Conservation (phyloP, 2,797 vertebrate species). For the Siniperca obscura region DNA sequence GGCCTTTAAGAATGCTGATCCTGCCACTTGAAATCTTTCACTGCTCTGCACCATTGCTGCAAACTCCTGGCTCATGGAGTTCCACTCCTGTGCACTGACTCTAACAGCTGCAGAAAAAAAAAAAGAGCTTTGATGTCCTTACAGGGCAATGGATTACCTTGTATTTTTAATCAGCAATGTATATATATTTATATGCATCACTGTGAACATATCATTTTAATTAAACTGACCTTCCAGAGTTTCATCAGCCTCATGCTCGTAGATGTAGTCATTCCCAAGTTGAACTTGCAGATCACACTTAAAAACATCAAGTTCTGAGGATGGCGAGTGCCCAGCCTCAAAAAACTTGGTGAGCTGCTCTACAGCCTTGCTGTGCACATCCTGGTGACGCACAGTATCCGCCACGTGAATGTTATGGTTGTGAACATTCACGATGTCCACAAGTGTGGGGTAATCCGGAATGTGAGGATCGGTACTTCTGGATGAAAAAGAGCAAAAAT, state of each 20-base stretch:
- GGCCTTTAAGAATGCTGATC: background rate
- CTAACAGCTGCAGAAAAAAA: background rate
- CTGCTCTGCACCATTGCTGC: background rate
- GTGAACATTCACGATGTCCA: background rate
- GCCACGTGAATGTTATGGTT: background rate
- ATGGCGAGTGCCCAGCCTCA: background rate
- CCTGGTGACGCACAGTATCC: background rate
- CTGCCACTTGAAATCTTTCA: background rate
- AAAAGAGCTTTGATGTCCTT: too few species aligned
- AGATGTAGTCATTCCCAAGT: background rate
- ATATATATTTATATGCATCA: background rate
- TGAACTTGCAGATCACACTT: background rate
- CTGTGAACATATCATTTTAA: background rate
- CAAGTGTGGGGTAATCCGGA: background rate
- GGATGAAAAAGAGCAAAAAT: background rate
- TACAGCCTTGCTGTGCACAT: background rate
- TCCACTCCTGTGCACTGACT: background rate
- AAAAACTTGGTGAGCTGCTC: background rate
- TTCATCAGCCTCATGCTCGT: background rate
- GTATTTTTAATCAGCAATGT: background rate
- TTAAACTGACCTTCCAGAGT: background rate
- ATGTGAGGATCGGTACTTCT: conserved; percentile 7
- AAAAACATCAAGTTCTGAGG: background rate
- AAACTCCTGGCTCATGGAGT: conserved; percentile 1
- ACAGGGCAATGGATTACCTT: background rate